These are phyloP conservation scores for Sebastes steindachneri DNA, from an alignment of 2,797 vertebrate species.

Conservation along the genomic window DNA sequence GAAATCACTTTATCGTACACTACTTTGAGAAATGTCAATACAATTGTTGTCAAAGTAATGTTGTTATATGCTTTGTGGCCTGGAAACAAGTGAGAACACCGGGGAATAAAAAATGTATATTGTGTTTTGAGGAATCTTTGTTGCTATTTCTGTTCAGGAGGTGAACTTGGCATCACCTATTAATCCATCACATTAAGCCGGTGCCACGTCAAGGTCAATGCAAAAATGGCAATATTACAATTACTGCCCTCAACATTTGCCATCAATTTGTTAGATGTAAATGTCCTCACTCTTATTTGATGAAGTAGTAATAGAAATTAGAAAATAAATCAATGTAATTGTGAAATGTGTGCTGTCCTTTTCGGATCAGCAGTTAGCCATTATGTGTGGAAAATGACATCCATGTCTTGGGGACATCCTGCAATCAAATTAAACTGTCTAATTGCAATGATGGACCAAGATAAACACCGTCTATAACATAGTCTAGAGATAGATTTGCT, in stretches of 20 bases:
- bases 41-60: slow-evolving; percentile 82
- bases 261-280: slow-evolving; percentile 4
- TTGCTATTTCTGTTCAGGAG: slow-evolving; percentile 15
- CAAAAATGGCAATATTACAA: slow-evolving; percentile 1
- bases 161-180: slow-evolving; percentile 26
- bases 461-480: slow-evolving; percentile 19
- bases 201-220: slow-evolving; percentile 16
- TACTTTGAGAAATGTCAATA: slow-evolving; percentile 79
- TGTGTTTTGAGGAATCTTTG: background rate
- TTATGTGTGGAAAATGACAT: slow-evolving; percentile 37
- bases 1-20: slow-evolving; percentile 82
- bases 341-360: slow-evolving; percentile 3
- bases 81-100: slow-evolving; percentile 29
- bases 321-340: slow-evolving; percentile 23
- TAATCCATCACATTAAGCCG: background rate
- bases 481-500: background rate
- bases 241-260: slow-evolving; percentile 14
- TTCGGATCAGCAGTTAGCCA: background rate
- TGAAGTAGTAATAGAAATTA: slow-evolving; percentile 32
- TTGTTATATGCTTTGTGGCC: slow-evolving; percentile 69
- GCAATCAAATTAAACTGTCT: slow-evolving; percentile 34
- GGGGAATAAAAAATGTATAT: background rate
- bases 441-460: slow-evolving; percentile 8
- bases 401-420: slow-evolving; percentile 16
- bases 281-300: background rate